phyloP scores from a whole-genome alignment of 2,888 invertebrate genomes.

The Cantharis rustica region DNA sequence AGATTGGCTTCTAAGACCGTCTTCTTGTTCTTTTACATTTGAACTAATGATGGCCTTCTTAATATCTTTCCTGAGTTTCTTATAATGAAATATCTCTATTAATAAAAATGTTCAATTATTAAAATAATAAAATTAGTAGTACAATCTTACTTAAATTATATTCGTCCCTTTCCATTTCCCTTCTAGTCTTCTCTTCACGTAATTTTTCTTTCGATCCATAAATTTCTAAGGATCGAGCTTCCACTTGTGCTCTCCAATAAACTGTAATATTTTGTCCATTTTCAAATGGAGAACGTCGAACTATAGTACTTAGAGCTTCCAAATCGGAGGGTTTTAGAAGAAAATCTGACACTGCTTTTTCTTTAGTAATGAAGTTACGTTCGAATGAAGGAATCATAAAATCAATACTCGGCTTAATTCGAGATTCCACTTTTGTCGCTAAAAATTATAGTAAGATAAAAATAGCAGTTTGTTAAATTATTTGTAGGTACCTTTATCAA shows the following conservation, averaged over 20 bases:
- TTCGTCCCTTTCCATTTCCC: slow-evolving; percentile 78
- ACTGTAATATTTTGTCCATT: slow-evolving; percentile 92
- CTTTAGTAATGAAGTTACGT: slow-evolving; percentile 91
- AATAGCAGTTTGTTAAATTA: not conserved
- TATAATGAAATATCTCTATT: slow-evolving; percentile 87
- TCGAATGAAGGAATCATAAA: slow-evolving; percentile 76
- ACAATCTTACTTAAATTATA: slow-evolving; percentile 77
- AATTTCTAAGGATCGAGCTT: slow-evolving; percentile 79
- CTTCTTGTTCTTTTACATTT: slow-evolving; percentile 58
- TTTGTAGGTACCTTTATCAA: not conserved
- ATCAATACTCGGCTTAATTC: slow-evolving; percentile 62
- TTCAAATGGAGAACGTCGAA: slow-evolving; percentile 91
- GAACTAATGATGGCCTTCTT: slow-evolving; percentile 70
- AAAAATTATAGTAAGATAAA: not conserved
- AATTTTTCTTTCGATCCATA: slow-evolving; percentile 89
- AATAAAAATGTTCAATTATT: slow-evolving; percentile 7
- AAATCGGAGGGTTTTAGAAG: slow-evolving; percentile 85
- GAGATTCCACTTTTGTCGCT: not conserved
- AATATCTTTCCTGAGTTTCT: slow-evolving; percentile 80
- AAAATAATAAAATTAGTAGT: not conserved
- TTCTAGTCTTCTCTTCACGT: slow-evolving; percentile 74
- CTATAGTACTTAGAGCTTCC: slow-evolving; percentile 83
- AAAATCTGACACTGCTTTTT: slow-evolving; percentile 91
- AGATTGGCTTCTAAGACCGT: slow-evolving; percentile 77
- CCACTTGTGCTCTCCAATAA: slow-evolving; percentile 92